Base-by-base conservation (phyloP, 2,113 vertebrate genomes). In the Cynocephalus volans region DNA sequence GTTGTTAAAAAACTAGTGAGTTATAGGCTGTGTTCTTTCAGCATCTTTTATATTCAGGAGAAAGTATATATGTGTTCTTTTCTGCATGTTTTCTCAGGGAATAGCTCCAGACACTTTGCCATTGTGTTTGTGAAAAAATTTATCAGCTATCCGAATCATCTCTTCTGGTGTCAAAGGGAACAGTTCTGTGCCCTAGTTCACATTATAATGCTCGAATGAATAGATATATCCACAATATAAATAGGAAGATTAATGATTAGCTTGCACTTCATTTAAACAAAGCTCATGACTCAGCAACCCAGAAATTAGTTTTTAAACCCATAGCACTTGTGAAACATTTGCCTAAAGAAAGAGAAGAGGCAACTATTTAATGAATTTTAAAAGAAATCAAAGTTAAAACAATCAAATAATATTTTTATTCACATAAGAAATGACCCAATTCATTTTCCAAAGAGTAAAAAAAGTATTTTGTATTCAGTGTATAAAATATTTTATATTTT, bases 401-500 rank as follows among this genome's bases (percentile, higher is more conserved):
- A 93, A n/a, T 73, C 60, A 80, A 28, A 9, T 95, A 45, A 58
- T 70, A 24, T 79, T 92, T 90, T 52, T 1, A 70, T 94, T 83
- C 70, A 84, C 18, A 23, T 80, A 85, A 67, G 48, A 89, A 83
- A 48, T 58, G 28, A 75, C 45, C 33, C 31, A 94, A 50, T 95
- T 93, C 86, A 65, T 24, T 92, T 97, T 95, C 52, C 64, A 81
- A 95, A 81, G 15, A 80, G 75, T 56, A 70, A 85, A 90, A 69
- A 69, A 48, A 26, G n/a, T 41, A 41, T 79, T 84, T 48, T 81
- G 36, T 91, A 56, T 41, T 96, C 77, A 67, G 41, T 21, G 17
- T 80, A 41, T 85, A 45, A 60, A 81, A 69, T 85, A 58, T 54
- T 87, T 96, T 18, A 93, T 62, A 58, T 96, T 95, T 85, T 86